Evolutionary conservation across 1,140 invertebrate genomes (phyloP).

Genomic region (Macrobrachium rosenbergii): DNA sequence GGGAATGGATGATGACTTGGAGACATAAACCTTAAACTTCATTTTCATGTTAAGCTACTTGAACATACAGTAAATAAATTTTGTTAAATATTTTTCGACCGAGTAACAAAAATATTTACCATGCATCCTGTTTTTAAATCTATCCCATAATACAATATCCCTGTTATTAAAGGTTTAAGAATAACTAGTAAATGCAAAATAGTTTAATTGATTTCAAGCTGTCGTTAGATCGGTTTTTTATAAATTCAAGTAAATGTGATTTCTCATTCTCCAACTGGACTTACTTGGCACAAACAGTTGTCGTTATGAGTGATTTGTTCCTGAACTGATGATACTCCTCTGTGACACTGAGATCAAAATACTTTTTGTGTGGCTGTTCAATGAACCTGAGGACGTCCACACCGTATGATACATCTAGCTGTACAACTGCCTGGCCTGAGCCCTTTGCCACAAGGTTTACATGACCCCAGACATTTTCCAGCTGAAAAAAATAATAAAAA

Average conservation of each 20-base stretch:
- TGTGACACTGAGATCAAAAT: constrained; percentile 72
- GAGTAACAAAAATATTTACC: too few relatives aligned
- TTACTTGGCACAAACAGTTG: constrained; percentile 70
- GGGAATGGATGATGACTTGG: neutral
- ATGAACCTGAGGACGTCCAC: constrained; percentile 74
- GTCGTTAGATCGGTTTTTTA: too few relatives aligned
- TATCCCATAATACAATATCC: too few relatives aligned
- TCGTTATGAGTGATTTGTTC: constrained; percentile 75
- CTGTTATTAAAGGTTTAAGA: too few relatives aligned
- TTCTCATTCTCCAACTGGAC: constrained; percentile 71
- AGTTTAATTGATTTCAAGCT: too few relatives aligned
- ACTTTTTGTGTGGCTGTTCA: constrained; percentile 71
- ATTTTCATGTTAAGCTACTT: neutral
- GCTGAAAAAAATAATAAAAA: constrained; percentile 29
- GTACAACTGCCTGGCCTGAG: constrained; percentile 74
- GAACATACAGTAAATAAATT: too few relatives aligned
- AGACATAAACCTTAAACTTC: neutral
- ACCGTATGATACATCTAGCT: constrained; percentile 75
- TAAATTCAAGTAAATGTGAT: too few relatives aligned
- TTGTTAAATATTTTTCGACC: too few relatives aligned
- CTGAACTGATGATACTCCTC: constrained; percentile 71
- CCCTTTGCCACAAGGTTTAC: constrained; percentile 74
- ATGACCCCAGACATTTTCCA: constrained; percentile 75
- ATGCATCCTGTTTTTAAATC: too few relatives aligned
- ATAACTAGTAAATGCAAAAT: too few relatives aligned